A percentile compares a stretch with the other conserved stretches of the same genome.
Evolutionary conservation across 2,113 vertebrate species (phyloP).

Genomic region (Morone chrysops): DNA sequence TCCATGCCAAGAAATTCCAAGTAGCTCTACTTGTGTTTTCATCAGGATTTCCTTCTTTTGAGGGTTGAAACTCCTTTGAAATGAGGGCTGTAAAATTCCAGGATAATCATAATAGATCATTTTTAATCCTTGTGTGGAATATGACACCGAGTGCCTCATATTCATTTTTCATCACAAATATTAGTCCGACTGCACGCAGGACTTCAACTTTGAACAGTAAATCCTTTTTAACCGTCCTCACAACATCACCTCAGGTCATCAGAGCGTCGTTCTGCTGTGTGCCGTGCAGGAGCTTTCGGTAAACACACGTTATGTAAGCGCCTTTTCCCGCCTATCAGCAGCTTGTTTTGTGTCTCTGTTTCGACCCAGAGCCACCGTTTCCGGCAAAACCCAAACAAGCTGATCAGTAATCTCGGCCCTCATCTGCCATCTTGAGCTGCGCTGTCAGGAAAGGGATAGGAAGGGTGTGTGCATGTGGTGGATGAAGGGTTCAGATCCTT

Average conservation of each 20-base stretch:
- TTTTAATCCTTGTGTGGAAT: background rate
- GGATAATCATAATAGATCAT: constrained; percentile 3
- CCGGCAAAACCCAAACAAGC: constrained; percentile 77
- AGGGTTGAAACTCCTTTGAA: constrained; percentile 55
- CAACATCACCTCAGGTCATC: constrained; percentile 50
- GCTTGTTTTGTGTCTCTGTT: constrained; percentile 73
- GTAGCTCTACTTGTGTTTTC: constrained; percentile 50
- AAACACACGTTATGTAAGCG: constrained; percentile 73
- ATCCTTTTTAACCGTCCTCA: constrained; percentile 29
- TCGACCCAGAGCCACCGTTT: constrained; percentile 55
- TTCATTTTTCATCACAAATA: background rate
- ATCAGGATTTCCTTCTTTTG: constrained; percentile 65
- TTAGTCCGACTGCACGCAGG: background rate
- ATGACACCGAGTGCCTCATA: background rate
- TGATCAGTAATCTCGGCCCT: constrained; percentile 23
- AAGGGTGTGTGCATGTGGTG: constrained; percentile 14
- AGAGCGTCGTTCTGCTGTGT: constrained; percentile 12
- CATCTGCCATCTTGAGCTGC: too few species aligned
- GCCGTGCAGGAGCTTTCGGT: constrained; percentile 42
- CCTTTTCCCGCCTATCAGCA: constrained; percentile 60
- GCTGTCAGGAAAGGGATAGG: constrained; percentile 29
- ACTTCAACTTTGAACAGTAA: constrained; percentile 36
- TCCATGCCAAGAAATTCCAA: constrained; percentile 66
- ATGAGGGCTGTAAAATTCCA: constrained; percentile 24
- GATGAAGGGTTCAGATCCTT: background rate